Percentiles rank a stretch among this genome's conserved stretches.
Evolutionary conservation across 2,113 vertebrate species (phyloP).

Genomic region (Syngnathus floridae): DNA sequence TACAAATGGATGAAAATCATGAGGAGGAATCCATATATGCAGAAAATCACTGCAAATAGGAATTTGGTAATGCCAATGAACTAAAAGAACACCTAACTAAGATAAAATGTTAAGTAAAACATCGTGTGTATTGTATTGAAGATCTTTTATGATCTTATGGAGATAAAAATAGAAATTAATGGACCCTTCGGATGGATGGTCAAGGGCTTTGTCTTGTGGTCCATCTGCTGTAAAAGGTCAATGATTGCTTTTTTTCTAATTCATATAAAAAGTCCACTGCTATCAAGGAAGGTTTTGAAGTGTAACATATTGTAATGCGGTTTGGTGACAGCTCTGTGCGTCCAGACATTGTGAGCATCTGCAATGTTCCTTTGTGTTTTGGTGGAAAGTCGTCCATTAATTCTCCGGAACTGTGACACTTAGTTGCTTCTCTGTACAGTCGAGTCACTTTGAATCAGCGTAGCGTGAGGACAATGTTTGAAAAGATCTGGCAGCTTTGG

Average conservation of each 20-base stretch:
- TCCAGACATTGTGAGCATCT: conserved; percentile 17
- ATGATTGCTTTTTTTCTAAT: too few relatives aligned
- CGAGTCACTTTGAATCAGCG: conserved; percentile 64
- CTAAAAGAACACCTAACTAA: too few relatives aligned
- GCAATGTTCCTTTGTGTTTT: conserved; percentile 11
- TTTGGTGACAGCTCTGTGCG: conserved; percentile 38
- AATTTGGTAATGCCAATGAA: too few relatives aligned
- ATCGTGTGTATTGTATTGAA: too few relatives aligned
- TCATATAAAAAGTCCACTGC: not conserved
- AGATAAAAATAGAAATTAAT: too few relatives aligned
- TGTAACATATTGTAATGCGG: conserved; percentile 11
- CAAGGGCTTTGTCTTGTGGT: too few relatives aligned
- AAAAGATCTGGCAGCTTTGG: conserved; percentile 63
- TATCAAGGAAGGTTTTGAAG: not conserved
- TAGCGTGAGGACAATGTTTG: conserved; percentile 55
- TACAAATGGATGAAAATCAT: too few relatives aligned
- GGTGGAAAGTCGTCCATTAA: conserved; percentile 17
- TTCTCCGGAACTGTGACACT: conserved; percentile 31
- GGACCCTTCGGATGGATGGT: too few relatives aligned
- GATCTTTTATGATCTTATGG: too few relatives aligned
- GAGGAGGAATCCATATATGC: too few relatives aligned
- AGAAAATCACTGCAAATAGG: too few relatives aligned
- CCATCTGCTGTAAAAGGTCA: not conserved
- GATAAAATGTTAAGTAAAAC: too few relatives aligned
- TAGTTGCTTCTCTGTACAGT: conserved; percentile 43